Evolutionary conservation across 2,113 vertebrate genomes (phyloP).

Genomic region (Cygnus atratus): DNA sequence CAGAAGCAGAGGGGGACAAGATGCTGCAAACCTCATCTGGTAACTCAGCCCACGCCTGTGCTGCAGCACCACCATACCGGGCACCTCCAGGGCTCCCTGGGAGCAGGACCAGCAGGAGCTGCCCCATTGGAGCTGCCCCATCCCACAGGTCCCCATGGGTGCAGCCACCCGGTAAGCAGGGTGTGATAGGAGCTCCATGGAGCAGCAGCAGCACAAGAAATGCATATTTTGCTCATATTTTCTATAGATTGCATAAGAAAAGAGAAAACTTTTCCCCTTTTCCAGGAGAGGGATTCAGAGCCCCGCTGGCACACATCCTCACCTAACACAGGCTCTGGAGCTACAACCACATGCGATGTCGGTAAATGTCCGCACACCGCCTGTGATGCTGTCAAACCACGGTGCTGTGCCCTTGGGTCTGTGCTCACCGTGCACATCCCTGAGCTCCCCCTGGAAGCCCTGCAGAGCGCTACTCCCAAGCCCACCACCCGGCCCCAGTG

Average conservation of each 20-base stretch:
- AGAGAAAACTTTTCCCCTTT: neutral
- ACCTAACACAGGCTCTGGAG: neutral
- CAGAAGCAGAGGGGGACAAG: neutral
- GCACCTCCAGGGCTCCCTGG: neutral
- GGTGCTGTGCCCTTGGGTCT: neutral
- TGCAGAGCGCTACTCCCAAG: neutral
- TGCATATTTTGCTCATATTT: neutral
- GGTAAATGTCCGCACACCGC: neutral
- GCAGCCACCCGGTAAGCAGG: neutral
- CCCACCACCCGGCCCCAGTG: neutral
- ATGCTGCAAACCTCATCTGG: neutral
- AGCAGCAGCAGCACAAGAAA: neutral
- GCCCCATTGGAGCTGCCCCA: rapidly evolving
- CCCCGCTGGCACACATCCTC: neutral
- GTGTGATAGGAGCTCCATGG: rapidly evolving
- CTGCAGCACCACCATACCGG: neutral
- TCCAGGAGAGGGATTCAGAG: neutral
- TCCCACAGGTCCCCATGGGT: neutral
- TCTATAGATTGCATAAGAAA: neutral
- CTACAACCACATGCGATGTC: rapidly evolving
- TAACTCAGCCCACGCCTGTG: neutral
- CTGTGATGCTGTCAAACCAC: neutral
- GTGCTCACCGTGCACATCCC: neutral
- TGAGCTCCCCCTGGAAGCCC: neutral
- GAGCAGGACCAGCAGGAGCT: neutral